A percentile compares a stretch with the other conserved stretches of the same genome.
Evolutionary conservation across 2,113 vertebrate genomes (phyloP).

Genomic region (Rousettus leschenaultii): DNA sequence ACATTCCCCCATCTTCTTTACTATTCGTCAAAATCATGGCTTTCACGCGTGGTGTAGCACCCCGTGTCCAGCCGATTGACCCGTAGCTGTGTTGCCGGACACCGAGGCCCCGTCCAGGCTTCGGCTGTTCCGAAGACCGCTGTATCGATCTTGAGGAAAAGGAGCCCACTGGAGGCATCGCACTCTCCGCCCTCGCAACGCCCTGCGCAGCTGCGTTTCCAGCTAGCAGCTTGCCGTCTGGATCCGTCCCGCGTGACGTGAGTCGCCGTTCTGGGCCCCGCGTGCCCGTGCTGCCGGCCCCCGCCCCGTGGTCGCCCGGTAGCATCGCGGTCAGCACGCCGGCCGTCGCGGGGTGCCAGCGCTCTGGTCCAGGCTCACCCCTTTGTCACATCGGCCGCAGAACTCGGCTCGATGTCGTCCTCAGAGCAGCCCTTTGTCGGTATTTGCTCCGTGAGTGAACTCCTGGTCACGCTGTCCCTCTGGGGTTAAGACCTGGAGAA

Average conservation of each 20-base stretch:
- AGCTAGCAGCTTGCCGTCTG: no score
- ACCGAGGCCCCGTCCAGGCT: not conserved
- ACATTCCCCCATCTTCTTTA: not conserved
- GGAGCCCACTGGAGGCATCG: not conserved
- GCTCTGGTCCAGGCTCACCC: not conserved
- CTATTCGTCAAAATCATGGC: not conserved
- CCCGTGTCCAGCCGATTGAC: not conserved
- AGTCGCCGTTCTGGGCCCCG: not conserved
- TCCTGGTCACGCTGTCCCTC: not conserved
- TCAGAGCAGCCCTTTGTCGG: not conserved
- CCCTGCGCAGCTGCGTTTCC: no score
- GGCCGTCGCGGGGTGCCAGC: accelerated
- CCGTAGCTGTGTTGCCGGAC: not conserved
- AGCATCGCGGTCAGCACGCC: no score
- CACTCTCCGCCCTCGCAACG: no score
- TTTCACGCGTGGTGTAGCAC: not conserved
- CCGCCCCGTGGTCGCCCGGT: not conserved
- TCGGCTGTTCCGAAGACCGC: not conserved
- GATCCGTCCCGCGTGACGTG: not conserved
- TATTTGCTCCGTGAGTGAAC: not conserved
- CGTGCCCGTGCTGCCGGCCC: not conserved
- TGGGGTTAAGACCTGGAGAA: not conserved
- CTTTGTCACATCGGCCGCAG: not conserved
- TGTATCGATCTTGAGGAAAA: not conserved
- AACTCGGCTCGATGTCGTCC: not conserved